Percentiles rank a stretch among this genome's conserved stretches.
Evolutionary conservation across 2,113 vertebrate genomes (phyloP).

Genomic region (Rafetus swinhoei): DNA sequence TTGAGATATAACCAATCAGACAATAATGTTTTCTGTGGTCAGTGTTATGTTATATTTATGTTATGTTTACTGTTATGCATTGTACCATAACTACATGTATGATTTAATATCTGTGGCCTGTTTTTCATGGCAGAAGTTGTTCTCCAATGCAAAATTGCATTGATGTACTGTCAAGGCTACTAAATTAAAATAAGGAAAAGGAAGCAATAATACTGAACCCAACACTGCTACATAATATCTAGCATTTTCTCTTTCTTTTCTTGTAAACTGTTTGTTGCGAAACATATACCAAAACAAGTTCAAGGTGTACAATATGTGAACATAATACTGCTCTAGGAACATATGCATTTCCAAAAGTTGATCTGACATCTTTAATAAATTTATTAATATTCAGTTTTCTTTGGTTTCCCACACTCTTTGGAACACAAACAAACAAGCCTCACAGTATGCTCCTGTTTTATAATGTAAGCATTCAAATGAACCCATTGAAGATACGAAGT

Average conservation of each 20-base stretch:
- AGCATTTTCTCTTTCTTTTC: background rate
- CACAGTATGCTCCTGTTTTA: background rate
- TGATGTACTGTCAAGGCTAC: background rate
- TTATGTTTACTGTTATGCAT: background rate
- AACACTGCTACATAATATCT: background rate
- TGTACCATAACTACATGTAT: background rate
- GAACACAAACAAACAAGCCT: background rate
- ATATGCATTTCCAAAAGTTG: conserved; percentile 11
- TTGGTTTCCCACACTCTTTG: background rate
- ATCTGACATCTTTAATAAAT: background rate
- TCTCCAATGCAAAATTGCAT: background rate
- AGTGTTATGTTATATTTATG: background rate
- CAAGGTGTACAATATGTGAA: conserved; percentile 2
- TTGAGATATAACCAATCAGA: background rate
- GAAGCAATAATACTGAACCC: background rate
- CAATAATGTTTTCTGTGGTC: background rate
- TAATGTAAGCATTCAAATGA: background rate
- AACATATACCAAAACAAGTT: conserved; percentile 11
- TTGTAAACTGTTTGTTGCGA: conserved; percentile 18
- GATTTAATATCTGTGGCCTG: background rate
- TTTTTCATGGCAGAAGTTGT: background rate
- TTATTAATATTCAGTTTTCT: background rate
- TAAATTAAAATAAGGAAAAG: background rate
- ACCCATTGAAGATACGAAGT: conserved; percentile 2
- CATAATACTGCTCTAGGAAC: background rate